A percentile compares a stretch with the other conserved stretches of the same genome.
phyloP scores from a whole-genome alignment of 2,113 vertebrate genomes.

The Gopherus evgoodei region DNA sequence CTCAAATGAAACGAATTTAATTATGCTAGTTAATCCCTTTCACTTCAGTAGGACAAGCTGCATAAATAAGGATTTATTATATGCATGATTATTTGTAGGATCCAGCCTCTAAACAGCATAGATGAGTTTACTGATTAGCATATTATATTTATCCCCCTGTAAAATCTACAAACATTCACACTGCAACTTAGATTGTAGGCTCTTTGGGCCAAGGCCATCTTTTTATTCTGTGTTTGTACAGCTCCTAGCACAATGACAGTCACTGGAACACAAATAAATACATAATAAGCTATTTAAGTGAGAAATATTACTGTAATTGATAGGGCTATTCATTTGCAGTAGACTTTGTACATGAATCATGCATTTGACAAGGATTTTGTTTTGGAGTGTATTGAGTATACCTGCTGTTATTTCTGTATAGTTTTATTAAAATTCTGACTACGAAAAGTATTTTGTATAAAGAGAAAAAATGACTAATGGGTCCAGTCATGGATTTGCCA shows the following conservation, averaged over 20 bases:
- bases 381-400: neutral
- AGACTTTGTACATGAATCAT: neutral
- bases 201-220: neutral
- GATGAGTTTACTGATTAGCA: neutral
- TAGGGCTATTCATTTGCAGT: neutral
- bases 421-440: neutral
- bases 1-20: neutral
- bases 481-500: neutral
- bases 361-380: neutral
- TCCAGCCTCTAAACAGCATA: neutral
- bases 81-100: neutral
- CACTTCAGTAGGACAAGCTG: neutral
- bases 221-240: neutral
- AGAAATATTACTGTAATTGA: neutral
- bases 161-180: neutral
- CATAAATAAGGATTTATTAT: neutral
- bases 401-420: fast-evolving
- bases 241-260: neutral
- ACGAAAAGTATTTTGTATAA: neutral
- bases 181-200: neutral
- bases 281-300: fast-evolving
- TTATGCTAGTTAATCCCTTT: neutral
- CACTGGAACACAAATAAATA: neutral
- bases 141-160: neutral
- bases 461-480: neutral